Evolutionary conservation across 2,888 invertebrate species (phyloP).

Genomic region (Tiphia femorata): DNA sequence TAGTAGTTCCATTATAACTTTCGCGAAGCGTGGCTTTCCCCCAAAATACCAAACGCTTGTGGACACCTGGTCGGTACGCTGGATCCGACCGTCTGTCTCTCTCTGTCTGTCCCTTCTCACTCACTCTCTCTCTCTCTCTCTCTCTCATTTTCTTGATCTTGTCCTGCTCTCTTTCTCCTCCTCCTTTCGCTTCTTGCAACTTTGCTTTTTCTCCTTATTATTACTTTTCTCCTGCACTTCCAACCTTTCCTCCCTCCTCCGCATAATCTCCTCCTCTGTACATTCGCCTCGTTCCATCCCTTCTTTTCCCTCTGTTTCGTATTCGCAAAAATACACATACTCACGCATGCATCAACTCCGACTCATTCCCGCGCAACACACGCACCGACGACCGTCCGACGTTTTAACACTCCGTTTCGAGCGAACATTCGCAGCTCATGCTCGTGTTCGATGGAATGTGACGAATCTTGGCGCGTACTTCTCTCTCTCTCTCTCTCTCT

Average conservation of each 20-base stretch:
- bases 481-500: too few relatives aligned
- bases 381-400: too few relatives aligned
- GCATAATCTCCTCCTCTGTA: not conserved
- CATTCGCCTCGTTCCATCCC: too few relatives aligned
- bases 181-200: not conserved
- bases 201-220: not conserved
- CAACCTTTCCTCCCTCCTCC: not conserved
- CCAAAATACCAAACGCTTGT: not conserved
- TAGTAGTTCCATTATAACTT: conserved; percentile 42
- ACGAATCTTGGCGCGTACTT: too few relatives aligned
- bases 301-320: too few relatives aligned
- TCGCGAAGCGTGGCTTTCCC: conserved; percentile 5
- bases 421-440: not conserved
- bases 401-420: not conserved
- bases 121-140: not conserved
- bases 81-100: not conserved
- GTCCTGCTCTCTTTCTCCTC: not conserved
- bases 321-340: too few relatives aligned
- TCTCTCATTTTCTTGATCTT: not conserved
- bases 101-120: not conserved
- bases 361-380: too few relatives aligned
- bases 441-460: not conserved
- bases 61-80: not conserved
- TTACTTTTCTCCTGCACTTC: not conserved
- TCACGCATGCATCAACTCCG: too few relatives aligned